Percentiles rank a stretch among this genome's conserved stretches.
phyloP scores from a whole-genome alignment of 1,140 invertebrate species.

The Lordiphosa clarofinis region DNA sequence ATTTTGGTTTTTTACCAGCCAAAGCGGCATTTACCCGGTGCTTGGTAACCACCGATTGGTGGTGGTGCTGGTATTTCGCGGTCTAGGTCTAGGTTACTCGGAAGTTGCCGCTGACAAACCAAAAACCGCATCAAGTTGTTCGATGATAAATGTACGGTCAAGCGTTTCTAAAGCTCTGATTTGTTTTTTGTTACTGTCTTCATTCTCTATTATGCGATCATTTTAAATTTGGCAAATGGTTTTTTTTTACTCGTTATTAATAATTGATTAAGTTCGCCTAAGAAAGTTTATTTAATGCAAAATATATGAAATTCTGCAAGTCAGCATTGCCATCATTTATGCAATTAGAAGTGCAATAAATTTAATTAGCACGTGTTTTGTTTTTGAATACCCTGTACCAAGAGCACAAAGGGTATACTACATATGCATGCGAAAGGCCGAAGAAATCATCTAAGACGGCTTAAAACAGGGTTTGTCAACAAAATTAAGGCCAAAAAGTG shows the following conservation, averaged over 20 bases:
- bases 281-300: too few species aligned
- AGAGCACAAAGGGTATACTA: too few species aligned
- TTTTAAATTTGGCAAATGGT: conserved; percentile 35
- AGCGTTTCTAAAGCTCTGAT: conserved; percentile 18
- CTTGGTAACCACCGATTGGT: conserved; percentile 22
- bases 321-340: too few species aligned
- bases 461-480: too few species aligned
- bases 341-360: too few species aligned
- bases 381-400: too few species aligned
- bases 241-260: conserved; percentile 30
- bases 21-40: conserved; percentile 7
- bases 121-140: conserved; percentile 56
- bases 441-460: too few species aligned
- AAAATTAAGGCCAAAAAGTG: too few species aligned
- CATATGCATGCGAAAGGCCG: too few species aligned
- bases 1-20: conserved; percentile 12
- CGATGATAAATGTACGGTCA: conserved; percentile 61
- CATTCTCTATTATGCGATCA: conserved; percentile 27
- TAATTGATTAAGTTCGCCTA: conserved; percentile 7
- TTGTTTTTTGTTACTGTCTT: conserved; percentile 47
- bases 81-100: conserved; percentile 64
- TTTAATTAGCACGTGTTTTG: too few species aligned
- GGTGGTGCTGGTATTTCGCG: conserved; percentile 41
- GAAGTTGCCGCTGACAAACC: conserved; percentile 42
- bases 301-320: too few species aligned